phyloP scores from a whole-genome alignment of 1,140 invertebrate species.

The Caenorhabditis tropicalis region DNA sequence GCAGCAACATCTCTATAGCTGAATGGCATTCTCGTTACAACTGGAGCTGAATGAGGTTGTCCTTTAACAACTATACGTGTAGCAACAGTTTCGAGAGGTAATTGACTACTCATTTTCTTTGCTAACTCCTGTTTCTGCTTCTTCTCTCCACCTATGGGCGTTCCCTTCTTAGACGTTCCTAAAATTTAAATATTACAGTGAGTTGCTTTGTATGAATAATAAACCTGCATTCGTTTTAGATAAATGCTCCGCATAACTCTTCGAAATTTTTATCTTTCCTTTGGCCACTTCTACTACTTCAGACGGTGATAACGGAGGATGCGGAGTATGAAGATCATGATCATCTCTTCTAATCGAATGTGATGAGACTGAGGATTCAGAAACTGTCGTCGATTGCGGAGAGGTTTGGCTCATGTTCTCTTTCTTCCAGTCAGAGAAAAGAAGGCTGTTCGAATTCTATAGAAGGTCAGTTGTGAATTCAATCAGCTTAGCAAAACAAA shows the following conservation, averaged over 20 bases:
- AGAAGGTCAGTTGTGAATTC: not conserved
- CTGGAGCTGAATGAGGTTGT: slow-evolving; percentile 46
- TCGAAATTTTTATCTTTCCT: not conserved
- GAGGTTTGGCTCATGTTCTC: slow-evolving; percentile 12
- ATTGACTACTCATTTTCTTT: not conserved
- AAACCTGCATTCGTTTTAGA: not conserved
- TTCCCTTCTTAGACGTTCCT: not conserved
- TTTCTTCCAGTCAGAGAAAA: slow-evolving; percentile 26
- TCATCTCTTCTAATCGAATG: not conserved
- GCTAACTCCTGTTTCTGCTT: not conserved
- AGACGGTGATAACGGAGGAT: slow-evolving; percentile 2
- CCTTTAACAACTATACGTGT: not conserved
- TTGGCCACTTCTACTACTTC: slow-evolving; percentile 17
- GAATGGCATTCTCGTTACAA: slow-evolving; percentile 44
- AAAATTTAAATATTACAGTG: not conserved
- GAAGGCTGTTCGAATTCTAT: not conserved
- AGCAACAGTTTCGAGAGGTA: not conserved
- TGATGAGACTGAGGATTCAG: slow-evolving; percentile 1
- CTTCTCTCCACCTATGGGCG: not conserved
- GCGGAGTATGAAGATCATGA: not conserved
- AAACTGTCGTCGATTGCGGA: not conserved
- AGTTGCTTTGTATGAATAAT: not conserved
- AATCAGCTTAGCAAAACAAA: not conserved
- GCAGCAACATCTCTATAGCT: slow-evolving; percentile 48
- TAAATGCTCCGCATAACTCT: slow-evolving; percentile 24